These are phyloP conservation scores for Blastobasis lacticolella DNA, from an alignment of 2,888 invertebrate genomes.

Conservation along the genomic window DNA sequence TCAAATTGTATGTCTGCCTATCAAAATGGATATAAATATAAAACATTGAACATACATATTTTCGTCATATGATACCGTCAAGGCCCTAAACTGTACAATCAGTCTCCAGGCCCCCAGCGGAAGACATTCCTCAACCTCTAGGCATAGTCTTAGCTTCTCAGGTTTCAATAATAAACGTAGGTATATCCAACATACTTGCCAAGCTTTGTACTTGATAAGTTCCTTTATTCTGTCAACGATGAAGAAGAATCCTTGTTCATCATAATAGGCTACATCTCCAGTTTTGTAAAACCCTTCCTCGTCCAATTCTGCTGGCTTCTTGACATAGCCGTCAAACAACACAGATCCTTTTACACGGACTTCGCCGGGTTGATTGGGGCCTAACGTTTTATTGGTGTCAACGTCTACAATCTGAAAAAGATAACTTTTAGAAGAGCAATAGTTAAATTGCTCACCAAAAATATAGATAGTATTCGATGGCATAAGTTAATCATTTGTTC, in stretches of 20 bases:
- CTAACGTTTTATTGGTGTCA: slow-evolving; percentile 37
- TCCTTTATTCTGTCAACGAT: slow-evolving; percentile 53
- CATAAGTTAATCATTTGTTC: no score
- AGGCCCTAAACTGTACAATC: no score
- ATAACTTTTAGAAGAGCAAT: not conserved
- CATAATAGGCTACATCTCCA: slow-evolving; percentile 52
- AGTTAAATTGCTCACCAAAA: no score
- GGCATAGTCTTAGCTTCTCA: not conserved
- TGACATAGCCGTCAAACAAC: slow-evolving; percentile 47
- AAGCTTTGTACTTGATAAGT: slow-evolving; percentile 52
- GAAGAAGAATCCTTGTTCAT: slow-evolving; percentile 46
- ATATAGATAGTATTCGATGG: no score
- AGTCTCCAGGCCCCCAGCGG: no score
- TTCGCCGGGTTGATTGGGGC: slow-evolving; percentile 44
- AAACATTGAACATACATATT: no score
- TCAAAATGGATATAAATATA: no score
- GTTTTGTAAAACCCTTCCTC: slow-evolving; percentile 50
- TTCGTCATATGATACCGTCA: no score
- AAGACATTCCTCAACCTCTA: no score
- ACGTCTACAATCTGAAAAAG: slow-evolving; percentile 41
- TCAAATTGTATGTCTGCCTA: no score
- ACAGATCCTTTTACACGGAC: slow-evolving; percentile 41
- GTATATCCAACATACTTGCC: no score
- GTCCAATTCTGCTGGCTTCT: slow-evolving; percentile 34
- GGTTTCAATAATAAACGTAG: slow-evolving; percentile 11